These are phyloP conservation scores for Myiothlypis coronata DNA, from an alignment of 2,797 vertebrate species.

Conservation along the genomic window DNA sequence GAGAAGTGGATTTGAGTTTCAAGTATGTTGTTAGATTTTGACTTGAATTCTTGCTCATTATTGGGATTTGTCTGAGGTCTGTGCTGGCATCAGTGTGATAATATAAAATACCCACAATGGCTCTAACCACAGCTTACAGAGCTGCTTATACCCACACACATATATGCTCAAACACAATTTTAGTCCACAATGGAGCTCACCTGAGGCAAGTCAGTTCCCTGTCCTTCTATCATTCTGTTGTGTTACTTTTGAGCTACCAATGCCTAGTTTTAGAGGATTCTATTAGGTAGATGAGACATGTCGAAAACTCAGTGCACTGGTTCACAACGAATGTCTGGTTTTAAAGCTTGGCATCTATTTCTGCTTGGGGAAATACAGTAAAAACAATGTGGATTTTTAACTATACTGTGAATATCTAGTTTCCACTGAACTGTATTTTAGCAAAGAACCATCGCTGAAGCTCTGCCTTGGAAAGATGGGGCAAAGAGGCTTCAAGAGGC, in stretches of 20 bases:
- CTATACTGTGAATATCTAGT: background rate
- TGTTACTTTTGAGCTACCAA: background rate
- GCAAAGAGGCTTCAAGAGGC: background rate
- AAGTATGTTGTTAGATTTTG: background rate
- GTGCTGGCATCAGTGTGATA: background rate
- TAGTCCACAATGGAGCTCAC: background rate
- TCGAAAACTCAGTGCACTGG: background rate
- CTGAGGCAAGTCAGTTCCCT: background rate
- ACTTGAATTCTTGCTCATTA: background rate
- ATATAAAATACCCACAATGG: background rate
- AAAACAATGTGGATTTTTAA: background rate
- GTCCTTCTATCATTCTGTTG: background rate
- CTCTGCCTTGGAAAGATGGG: background rate
- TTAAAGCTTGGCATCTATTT: background rate
- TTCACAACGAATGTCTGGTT: background rate
- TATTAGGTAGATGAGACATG: background rate
- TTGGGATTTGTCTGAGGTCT: background rate
- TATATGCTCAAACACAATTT: background rate
- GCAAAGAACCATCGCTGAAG: background rate
- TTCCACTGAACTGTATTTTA: background rate
- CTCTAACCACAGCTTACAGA: background rate
- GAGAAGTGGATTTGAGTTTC: background rate
- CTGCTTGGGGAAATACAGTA: background rate
- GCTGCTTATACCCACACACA: background rate
- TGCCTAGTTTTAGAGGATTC: background rate